A percentile compares a stretch with the other conserved stretches of the same genome.
These are phyloP conservation scores for Myoxocephalus aenaeus DNA, from an alignment of 2,797 vertebrate genomes.

Conservation along the genomic window DNA sequence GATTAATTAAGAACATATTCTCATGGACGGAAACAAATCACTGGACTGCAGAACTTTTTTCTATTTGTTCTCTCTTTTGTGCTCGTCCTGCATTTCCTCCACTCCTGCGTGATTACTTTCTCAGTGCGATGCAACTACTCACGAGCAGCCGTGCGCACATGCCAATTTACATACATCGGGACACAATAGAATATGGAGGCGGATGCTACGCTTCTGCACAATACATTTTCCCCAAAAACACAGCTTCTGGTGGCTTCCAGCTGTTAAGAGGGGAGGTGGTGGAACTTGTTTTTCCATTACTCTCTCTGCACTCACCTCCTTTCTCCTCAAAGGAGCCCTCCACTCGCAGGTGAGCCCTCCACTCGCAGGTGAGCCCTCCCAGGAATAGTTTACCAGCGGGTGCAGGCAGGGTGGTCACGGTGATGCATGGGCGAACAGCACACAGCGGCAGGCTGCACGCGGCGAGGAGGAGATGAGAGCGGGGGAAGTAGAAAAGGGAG, in stretches of 20 bases:
- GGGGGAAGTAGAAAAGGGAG: slow-evolving; percentile 27
- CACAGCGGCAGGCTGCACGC: slow-evolving; percentile 19
- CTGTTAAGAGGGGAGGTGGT: neutral
- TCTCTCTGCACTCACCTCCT: slow-evolving; percentile 15
- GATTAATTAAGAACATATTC: neutral
- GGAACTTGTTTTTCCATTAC: slow-evolving; percentile 47
- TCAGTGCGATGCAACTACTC: neutral
- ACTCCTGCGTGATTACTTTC: neutral
- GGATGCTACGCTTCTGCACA: neutral
- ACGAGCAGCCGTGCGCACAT: slow-evolving; percentile 6
- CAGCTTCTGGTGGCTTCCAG: slow-evolving; percentile 30
- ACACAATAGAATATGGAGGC: neutral
- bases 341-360: slow-evolving; percentile 62
- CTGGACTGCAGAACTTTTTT: neutral
- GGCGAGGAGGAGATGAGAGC: slow-evolving; percentile 30
- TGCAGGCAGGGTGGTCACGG: slow-evolving; percentile 61
- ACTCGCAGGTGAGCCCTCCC: slow-evolving; percentile 64
- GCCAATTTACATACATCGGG: slow-evolving; percentile 1
- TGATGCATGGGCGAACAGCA: slow-evolving; percentile 63
- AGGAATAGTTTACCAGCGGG: slow-evolving; percentile 55
- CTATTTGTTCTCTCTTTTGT: neutral
- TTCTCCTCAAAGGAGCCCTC: slow-evolving; percentile 41
- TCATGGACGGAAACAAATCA: slow-evolving; percentile 1
- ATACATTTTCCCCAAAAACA: slow-evolving; percentile 23
- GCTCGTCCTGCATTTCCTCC: neutral